Evolutionary conservation across 2,113 vertebrate genomes (phyloP).

Genomic region (Lontra canadensis): DNA sequence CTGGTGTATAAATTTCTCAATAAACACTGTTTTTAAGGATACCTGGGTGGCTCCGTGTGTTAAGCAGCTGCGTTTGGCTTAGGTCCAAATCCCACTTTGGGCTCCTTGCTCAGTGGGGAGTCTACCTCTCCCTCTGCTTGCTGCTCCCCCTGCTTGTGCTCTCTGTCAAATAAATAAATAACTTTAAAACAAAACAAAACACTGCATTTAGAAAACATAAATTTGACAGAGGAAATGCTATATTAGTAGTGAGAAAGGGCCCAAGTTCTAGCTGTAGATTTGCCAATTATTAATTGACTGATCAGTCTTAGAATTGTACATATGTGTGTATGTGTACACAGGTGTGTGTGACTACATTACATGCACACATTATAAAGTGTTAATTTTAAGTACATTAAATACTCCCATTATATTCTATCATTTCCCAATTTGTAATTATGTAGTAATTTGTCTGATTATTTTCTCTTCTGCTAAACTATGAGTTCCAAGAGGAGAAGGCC

Average conservation of each 20-base stretch:
- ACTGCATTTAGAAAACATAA: not conserved
- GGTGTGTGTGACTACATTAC: not conserved
- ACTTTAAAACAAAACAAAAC: not conserved
- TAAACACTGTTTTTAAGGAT: not conserved
- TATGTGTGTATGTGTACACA: not conserved
- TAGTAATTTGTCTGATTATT: not conserved
- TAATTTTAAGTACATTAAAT: not conserved
- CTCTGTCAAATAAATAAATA: too few species aligned
- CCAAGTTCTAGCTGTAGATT: not conserved
- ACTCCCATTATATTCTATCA: not conserved
- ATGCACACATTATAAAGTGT: not conserved
- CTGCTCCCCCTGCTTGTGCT: too few species aligned
- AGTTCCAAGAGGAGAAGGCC: not conserved
- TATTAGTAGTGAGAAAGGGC: not conserved
- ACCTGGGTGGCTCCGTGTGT: too few species aligned
- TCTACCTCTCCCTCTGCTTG: too few species aligned
- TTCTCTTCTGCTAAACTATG: not conserved
- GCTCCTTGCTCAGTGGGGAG: too few species aligned
- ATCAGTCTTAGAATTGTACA: not conserved
- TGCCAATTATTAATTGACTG: not conserved
- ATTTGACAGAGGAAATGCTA: not conserved
- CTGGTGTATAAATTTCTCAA: not conserved
- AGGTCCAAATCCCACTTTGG: too few species aligned
- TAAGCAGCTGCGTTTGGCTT: too few species aligned
- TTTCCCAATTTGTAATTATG: not conserved